Evolutionary conservation across 2,113 vertebrate genomes (phyloP).

Genomic region (Notarius lentiginosus): DNA sequence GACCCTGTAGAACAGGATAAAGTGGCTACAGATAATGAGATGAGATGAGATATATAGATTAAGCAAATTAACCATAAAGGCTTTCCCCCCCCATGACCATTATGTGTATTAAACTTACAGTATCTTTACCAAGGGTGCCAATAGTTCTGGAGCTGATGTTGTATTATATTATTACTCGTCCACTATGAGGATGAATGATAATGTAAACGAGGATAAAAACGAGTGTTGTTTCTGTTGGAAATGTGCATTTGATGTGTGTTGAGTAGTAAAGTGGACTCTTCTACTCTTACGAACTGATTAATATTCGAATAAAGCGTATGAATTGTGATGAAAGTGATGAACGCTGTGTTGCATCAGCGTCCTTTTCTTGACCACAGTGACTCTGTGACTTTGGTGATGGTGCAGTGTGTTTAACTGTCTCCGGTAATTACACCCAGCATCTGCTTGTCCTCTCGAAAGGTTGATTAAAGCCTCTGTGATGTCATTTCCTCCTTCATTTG

Average conservation of each 20-base stretch:
- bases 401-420: constrained; percentile 36
- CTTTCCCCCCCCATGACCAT: too few relatives aligned
- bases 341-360: background rate
- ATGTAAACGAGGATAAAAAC: too few relatives aligned
- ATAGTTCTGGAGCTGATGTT: background rate
- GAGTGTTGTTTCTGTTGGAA: too few relatives aligned
- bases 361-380: background rate
- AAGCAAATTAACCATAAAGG: background rate
- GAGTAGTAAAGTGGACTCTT: background rate
- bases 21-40: too few relatives aligned
- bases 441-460: constrained; percentile 54
- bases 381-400: background rate
- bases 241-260: too few relatives aligned
- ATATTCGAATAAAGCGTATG: background rate
- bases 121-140: background rate
- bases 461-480: constrained; percentile 55
- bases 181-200: too few relatives aligned
- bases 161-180: background rate
- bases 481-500: constrained; percentile 55
- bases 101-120: too few relatives aligned
- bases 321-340: background rate
- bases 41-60: too few relatives aligned
- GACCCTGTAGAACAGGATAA: too few relatives aligned
- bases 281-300: background rate
- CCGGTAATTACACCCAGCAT: constrained; percentile 41